phyloP scores from a whole-genome alignment of 2,797 vertebrate species.

The Clarias fuscus region DNA sequence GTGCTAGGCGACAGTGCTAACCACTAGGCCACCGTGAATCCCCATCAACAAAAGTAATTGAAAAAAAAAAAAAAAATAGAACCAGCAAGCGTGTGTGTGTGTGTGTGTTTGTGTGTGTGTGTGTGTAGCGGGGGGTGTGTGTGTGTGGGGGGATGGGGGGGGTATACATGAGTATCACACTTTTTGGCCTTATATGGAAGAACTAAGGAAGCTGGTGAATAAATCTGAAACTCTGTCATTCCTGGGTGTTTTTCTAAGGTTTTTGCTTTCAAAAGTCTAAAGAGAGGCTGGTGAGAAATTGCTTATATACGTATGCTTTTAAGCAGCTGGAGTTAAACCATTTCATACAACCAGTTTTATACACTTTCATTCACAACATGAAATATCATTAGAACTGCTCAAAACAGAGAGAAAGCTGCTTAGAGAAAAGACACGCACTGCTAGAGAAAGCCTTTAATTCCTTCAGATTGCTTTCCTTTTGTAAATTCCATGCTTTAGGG shows the following conservation, averaged over 20 bases:
- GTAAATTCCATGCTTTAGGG: constrained; percentile 8
- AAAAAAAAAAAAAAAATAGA: constrained; percentile 14
- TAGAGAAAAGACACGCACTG: neutral
- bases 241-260: neutral
- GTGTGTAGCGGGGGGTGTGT: no score
- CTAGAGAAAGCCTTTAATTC: constrained; percentile 17
- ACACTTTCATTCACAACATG: neutral
- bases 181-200: neutral
- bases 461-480: constrained; percentile 29
- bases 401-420: neutral
- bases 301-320: neutral
- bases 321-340: constrained; percentile 1
- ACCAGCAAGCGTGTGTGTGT: constrained; percentile 30
- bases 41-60: constrained; percentile 26
- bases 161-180: constrained; percentile 40
- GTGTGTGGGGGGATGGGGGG: neutral
- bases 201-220: constrained; percentile 22
- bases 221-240: constrained; percentile 12
- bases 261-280: neutral
- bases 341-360: constrained; percentile 1
- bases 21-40: no score
- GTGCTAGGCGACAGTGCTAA: no score
- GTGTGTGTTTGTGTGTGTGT: constrained; percentile 12
- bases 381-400: constrained; percentile 6
- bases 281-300: neutral